These are phyloP conservation scores for Pteruthius melanotis DNA, from an alignment of 2,113 vertebrate genomes.

Conservation along the genomic window DNA sequence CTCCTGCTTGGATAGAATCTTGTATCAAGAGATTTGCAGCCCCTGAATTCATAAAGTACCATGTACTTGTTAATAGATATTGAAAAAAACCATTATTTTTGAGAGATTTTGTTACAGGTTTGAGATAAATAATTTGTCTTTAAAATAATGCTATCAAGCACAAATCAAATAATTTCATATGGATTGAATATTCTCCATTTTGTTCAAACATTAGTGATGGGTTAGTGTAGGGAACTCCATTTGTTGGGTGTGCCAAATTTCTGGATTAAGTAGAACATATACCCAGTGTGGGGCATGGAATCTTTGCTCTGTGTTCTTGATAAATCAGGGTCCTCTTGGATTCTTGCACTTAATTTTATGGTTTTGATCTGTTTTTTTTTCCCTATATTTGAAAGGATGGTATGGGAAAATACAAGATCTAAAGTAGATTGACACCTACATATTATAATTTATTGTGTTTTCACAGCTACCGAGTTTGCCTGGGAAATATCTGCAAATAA, in stretches of 20 bases:
- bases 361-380: neutral
- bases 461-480: neutral
- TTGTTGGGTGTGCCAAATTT: neutral
- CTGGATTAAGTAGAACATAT: neutral
- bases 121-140: neutral
- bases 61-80: neutral
- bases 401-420: neutral
- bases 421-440: neutral
- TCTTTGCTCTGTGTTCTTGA: neutral
- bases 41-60: accelerated
- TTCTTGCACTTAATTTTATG: neutral
- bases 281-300: too few species aligned
- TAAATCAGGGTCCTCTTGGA: neutral
- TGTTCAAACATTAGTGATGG: neutral
- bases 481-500: neutral
- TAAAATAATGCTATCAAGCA: neutral
- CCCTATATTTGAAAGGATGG: neutral
- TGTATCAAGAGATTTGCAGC: neutral
- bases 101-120: neutral
- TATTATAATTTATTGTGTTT: neutral
- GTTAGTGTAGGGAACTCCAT: neutral
- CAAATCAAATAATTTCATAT: neutral
- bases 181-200: neutral
- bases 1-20: neutral
- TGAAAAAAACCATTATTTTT: neutral